Conservation (phyloP, 2,888 invertebrate genomes). For the Bugulina stolonifera region DNA sequence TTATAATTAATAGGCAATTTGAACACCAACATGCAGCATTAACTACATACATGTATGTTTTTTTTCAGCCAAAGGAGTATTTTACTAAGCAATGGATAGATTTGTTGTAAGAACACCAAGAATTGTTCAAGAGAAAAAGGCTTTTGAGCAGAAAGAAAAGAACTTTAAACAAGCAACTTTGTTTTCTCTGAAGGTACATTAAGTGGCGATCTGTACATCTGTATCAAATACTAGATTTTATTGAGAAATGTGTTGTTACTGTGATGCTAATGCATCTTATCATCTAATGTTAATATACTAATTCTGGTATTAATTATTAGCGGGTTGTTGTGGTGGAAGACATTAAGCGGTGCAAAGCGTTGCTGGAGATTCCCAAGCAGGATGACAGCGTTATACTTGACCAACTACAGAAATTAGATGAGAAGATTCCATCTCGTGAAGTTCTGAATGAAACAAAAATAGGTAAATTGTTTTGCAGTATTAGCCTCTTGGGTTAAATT, state of each 20-base stretch:
- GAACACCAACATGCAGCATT: no score
- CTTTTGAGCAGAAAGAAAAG: not conserved
- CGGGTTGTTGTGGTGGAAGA: conserved; percentile 47
- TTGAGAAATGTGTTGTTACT: no score
- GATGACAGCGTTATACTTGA: conserved; percentile 35
- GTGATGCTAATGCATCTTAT: no score
- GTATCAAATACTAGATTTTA: no score
- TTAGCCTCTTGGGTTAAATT: no score
- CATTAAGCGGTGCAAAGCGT: conserved; percentile 38
- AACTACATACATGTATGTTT: no score
- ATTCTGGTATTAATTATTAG: conserved; percentile 35
- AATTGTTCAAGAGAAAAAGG: conserved; percentile 30
- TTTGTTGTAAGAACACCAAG: conserved; percentile 33
- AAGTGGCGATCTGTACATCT: no score
- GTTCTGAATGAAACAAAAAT: conserved; percentile 43
- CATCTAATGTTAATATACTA: no score
- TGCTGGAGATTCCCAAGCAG: conserved; percentile 37
- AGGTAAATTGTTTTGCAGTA: conserved; percentile 32
- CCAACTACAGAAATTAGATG: conserved; percentile 36
- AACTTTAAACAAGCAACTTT: conserved; percentile 15
- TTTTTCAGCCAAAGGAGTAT: not conserved
- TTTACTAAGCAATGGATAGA: conserved; percentile 33
- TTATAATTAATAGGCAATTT: not conserved
- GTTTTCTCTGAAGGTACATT: not conserved
- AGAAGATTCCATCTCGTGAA: conserved; percentile 43